phyloP scores from a whole-genome alignment of 2,113 vertebrate genomes.

The Balaenoptera acutorostrata region DNA sequence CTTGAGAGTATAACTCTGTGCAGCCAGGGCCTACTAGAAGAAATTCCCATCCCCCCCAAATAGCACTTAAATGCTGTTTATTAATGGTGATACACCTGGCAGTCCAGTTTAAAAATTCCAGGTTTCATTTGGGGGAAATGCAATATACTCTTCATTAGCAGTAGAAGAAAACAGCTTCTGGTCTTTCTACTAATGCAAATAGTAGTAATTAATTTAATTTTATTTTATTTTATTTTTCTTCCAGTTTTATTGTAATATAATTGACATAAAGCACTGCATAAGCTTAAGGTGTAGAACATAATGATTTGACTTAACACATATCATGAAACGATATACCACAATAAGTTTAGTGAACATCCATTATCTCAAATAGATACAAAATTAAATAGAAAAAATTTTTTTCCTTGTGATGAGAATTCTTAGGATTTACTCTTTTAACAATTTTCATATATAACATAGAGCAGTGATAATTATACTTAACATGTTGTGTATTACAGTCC shows the following conservation, averaged over 20 bases:
- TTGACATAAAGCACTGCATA: neutral
- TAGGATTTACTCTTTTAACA: neutral
- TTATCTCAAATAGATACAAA: neutral
- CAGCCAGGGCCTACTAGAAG: neutral
- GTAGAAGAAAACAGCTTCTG: neutral
- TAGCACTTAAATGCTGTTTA: neutral
- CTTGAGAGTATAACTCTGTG: neutral
- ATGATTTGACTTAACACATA: neutral
- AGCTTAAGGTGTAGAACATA: neutral
- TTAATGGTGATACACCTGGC: neutral
- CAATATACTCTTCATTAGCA: neutral
- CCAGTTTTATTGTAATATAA: neutral
- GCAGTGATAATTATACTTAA: neutral
- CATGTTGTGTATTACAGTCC: neutral
- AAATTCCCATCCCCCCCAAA: neutral
- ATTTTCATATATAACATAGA: neutral
- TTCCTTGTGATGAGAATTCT: neutral
- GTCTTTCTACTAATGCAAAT: neutral
- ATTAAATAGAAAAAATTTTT: neutral
- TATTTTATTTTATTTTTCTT: neutral
- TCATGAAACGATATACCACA: neutral
- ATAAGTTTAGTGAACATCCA: neutral
- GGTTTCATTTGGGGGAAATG: neutral
- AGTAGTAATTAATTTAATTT: constrained; percentile 7
- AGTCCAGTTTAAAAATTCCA: neutral